A percentile compares a stretch with the other conserved stretches of the same genome.
phyloP scores from a whole-genome alignment of 2,888 invertebrate species.

The Hedychridium roseum region DNA sequence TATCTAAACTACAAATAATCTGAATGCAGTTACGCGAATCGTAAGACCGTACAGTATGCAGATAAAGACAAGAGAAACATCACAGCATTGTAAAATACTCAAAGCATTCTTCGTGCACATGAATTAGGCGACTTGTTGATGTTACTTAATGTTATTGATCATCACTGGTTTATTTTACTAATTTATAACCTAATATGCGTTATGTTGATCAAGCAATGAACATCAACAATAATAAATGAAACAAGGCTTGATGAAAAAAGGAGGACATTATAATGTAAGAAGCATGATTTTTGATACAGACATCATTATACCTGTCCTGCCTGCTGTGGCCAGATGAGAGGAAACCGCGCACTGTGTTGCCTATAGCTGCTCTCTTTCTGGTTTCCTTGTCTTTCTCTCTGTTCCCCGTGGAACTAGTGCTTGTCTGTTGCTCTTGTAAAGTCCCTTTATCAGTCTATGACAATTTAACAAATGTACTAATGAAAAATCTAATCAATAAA shows the following conservation, averaged over 20 bases:
- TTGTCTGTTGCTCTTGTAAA: constrained; percentile 56
- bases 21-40: too few species aligned
- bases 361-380: constrained; percentile 63
- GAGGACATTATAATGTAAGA: constrained; percentile 51
- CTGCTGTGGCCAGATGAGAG: constrained; percentile 62
- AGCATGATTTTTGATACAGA: constrained; percentile 64
- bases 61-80: too few species aligned
- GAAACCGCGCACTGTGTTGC: constrained; percentile 62
- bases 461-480: constrained; percentile 7
- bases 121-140: too few species aligned
- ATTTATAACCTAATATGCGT: too few species aligned
- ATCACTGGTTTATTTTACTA: too few species aligned
- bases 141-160: too few species aligned
- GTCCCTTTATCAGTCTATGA: constrained; percentile 52
- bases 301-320: constrained; percentile 65
- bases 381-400: constrained; percentile 55
- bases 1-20: too few species aligned
- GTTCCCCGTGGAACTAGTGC: constrained; percentile 51
- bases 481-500: background rate
- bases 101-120: too few species aligned
- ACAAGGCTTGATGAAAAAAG: constrained; percentile 13
- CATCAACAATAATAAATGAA: too few species aligned
- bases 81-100: too few species aligned
- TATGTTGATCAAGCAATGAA: too few species aligned
- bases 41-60: too few species aligned